Evolutionary conservation across 2,888 invertebrate genomes (phyloP).

Genomic region (Platycheirus albimanus): DNA sequence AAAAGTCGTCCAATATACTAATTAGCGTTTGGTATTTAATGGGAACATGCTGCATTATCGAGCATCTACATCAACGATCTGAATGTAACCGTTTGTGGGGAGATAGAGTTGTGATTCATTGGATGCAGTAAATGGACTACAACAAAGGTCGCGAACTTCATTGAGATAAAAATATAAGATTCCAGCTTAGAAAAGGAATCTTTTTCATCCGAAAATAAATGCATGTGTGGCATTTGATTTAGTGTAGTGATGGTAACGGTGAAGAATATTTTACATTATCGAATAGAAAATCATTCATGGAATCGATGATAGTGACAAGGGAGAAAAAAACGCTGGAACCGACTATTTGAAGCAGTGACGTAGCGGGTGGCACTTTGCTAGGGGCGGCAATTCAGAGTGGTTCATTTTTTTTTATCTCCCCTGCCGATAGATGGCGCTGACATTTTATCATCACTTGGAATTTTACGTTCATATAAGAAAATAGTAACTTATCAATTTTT

Average conservation of each 20-base stretch:
- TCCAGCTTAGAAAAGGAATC: conserved; percentile 12
- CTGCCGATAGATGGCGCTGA: too few relatives aligned
- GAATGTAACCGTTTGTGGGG: conserved; percentile 50
- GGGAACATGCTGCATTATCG: conserved; percentile 41
- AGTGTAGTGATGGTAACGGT: too few relatives aligned
- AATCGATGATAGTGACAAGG: conserved; percentile 8
- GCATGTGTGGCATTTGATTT: too few relatives aligned
- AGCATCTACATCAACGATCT: conserved; percentile 50
- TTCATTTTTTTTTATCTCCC: too few relatives aligned
- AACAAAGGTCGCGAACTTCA: conserved; percentile 70
- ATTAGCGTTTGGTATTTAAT: conserved; percentile 53
- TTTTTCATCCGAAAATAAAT: not conserved
- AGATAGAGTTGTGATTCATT: conserved; percentile 34
- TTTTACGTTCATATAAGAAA: too few relatives aligned
- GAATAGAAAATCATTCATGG: conserved; percentile 16
- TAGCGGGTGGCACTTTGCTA: too few relatives aligned
- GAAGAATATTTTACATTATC: not conserved
- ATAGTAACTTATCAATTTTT: too few relatives aligned
- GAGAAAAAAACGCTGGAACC: too few relatives aligned
- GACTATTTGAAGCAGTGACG: too few relatives aligned
- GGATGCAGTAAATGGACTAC: conserved; percentile 49
- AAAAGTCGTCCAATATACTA: conserved; percentile 32
- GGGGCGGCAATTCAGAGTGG: too few relatives aligned
- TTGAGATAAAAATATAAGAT: conserved; percentile 34
- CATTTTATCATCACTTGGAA: too few relatives aligned